Percentiles rank a stretch among this genome's conserved stretches.
phyloP scores from a whole-genome alignment of 2,888 invertebrate genomes.

The Dugesia japonica region DNA sequence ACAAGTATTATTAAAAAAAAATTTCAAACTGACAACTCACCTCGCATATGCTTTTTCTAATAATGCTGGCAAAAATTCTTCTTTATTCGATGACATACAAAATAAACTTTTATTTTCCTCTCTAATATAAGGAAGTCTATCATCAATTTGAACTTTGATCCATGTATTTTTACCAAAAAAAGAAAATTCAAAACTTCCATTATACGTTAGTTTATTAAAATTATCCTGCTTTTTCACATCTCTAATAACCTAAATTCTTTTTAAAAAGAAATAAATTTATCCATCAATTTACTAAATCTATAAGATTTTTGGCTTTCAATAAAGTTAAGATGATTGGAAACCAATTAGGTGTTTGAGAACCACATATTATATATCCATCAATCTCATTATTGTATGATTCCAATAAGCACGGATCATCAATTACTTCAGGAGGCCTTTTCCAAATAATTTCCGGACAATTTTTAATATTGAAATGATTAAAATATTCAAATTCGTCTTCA shows the following conservation, averaged over 20 bases:
- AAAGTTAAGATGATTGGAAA: neutral
- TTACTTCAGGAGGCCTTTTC: neutral
- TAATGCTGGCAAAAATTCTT: neutral
- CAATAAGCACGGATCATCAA: neutral
- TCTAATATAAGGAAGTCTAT: neutral
- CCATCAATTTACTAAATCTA: neutral
- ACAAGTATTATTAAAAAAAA: too few relatives aligned
- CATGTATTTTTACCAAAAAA: neutral
- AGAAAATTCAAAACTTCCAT: neutral
- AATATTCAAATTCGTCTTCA: neutral
- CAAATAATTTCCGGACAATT: neutral
- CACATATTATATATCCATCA: neutral
- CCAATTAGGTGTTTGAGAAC: neutral
- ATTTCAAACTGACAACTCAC: neutral
- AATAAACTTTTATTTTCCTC: neutral
- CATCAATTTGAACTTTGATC: neutral
- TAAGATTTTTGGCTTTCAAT: neutral
- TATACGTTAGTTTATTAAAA: neutral
- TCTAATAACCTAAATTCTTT: neutral
- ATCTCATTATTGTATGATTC: neutral
- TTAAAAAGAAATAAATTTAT: too few relatives aligned
- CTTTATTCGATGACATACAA: constrained; percentile 3
- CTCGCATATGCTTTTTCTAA: neutral
- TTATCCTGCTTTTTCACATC: neutral
- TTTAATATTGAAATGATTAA: neutral